These are phyloP conservation scores for Torymus tubicola DNA, from an alignment of 2,888 invertebrate species.

Conservation along the genomic window DNA sequence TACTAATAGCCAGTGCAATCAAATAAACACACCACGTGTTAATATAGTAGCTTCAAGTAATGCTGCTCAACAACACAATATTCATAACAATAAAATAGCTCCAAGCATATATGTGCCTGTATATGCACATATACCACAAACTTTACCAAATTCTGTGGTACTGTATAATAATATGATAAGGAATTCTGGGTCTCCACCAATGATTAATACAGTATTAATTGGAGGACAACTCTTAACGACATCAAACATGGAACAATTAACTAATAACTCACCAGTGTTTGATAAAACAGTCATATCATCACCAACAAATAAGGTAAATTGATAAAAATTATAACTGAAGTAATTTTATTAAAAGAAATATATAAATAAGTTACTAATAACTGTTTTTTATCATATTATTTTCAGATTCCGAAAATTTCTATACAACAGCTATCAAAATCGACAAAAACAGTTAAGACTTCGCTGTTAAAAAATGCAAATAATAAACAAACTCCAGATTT, in stretches of 20 bases:
- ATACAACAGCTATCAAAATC: conserved; percentile 1
- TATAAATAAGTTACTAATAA: too few relatives aligned
- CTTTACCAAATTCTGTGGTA: conserved; percentile 66
- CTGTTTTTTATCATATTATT: too few relatives aligned
- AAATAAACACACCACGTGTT: too few relatives aligned
- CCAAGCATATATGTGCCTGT: conserved; percentile 66
- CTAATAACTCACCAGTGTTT: conserved; percentile 65
- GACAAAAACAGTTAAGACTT: conserved; percentile 53
- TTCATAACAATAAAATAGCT: too few relatives aligned
- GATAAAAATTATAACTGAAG: too few relatives aligned
- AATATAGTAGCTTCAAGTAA: too few relatives aligned
- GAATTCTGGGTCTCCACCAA: conserved; percentile 66
- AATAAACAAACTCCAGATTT: conserved; percentile 39
- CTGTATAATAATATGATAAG: conserved; percentile 68
- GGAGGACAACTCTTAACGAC: conserved; percentile 62
- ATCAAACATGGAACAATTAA: conserved; percentile 63
- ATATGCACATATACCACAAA: conserved; percentile 52
- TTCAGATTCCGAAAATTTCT: conserved; percentile 26
- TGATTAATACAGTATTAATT: conserved; percentile 68
- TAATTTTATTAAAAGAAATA: too few relatives aligned
- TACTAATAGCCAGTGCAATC: too few relatives aligned
- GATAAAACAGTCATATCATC: conserved; percentile 34
- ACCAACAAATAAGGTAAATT: too few relatives aligned
- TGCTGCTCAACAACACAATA: too few relatives aligned
- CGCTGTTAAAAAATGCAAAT: conserved; percentile 49